These are phyloP conservation scores for Pediacus dermestoides DNA, from an alignment of 2,888 invertebrate species.

Conservation along the genomic window DNA sequence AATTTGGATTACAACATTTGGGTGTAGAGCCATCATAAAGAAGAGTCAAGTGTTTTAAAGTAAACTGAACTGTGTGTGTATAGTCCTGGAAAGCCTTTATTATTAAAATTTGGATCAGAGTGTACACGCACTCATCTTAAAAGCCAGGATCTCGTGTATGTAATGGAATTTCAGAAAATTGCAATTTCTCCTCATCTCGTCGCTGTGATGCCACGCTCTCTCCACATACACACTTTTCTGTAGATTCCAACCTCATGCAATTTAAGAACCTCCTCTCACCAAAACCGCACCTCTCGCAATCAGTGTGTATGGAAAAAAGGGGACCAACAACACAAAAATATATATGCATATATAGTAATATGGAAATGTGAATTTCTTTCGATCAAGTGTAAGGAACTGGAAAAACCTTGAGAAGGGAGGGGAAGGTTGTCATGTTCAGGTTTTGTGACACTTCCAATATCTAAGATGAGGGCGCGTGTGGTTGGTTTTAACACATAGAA, in stretches of 20 bases:
- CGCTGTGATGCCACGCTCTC: no score
- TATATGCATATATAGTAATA: slow-evolving; percentile 6
- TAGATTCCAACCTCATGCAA: slow-evolving; percentile 16
- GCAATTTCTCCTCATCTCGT: slow-evolving; percentile 23
- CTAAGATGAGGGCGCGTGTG: no score
- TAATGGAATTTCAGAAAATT: slow-evolving; percentile 33
- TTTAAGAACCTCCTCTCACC: slow-evolving; percentile 15
- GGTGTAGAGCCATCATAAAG: slow-evolving; percentile 1
- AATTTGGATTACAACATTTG: not conserved
- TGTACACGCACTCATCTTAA: slow-evolving; percentile 32
- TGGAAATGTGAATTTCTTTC: no score
- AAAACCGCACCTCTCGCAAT: slow-evolving; percentile 7
- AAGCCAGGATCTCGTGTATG: slow-evolving; percentile 26
- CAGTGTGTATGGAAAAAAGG: no score
- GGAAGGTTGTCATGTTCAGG: no score
- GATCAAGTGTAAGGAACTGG: no score
- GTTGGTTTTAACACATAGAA: not conserved
- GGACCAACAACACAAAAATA: slow-evolving; percentile 3
- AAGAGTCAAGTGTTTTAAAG: slow-evolving; percentile 5
- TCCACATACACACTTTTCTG: slow-evolving; percentile 15
- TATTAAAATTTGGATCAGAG: slow-evolving; percentile 28
- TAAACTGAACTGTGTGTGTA: not conserved
- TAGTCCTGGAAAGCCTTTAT: slow-evolving; percentile 20
- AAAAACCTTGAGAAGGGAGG: no score
- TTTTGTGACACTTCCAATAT: no score